These are phyloP conservation scores for cattle (Bos taurus) DNA, from an alignment of 2,113 vertebrate species.

Conservation along the genomic window DNA sequence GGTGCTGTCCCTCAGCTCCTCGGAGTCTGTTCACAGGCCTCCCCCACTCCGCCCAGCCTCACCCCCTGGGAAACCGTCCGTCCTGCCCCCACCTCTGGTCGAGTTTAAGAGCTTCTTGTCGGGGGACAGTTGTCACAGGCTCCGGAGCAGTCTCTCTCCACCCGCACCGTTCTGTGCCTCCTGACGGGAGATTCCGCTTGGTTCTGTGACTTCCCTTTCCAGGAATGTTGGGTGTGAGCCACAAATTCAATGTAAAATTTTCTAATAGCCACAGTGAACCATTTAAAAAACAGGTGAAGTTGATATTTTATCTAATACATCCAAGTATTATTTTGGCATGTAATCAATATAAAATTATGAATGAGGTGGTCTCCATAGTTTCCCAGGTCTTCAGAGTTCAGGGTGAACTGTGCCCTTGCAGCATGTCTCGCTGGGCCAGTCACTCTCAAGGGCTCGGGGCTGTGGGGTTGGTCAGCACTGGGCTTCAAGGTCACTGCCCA, in stretches of 20 bases:
- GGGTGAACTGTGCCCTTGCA: not conserved
- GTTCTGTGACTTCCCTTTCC: no score
- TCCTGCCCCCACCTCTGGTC: not conserved
- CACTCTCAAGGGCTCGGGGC: rapidly evolving
- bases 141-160: not conserved
- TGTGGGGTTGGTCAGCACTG: not conserved
- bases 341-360: rapidly evolving
- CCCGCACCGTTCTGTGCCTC: rapidly evolving
- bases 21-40: rapidly evolving
- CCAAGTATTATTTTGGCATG: not conserved
- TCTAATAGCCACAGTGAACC: not conserved
- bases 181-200: not conserved
- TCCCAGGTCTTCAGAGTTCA: no score
- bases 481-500: not conserved
- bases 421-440: not conserved
- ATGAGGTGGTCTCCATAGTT: rapidly evolving
- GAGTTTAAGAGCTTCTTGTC: not conserved
- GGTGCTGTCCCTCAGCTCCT: not conserved
- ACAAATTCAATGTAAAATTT: not conserved
- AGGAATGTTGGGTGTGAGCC: not conserved
- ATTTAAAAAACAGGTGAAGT: not conserved
- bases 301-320: not conserved
- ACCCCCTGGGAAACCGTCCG: no score
- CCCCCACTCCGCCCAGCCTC: rapidly evolving
- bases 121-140: not conserved